These are phyloP conservation scores for Stercorarius parasiticus DNA, from an alignment of 2,113 vertebrate genomes.

Conservation along the genomic window DNA sequence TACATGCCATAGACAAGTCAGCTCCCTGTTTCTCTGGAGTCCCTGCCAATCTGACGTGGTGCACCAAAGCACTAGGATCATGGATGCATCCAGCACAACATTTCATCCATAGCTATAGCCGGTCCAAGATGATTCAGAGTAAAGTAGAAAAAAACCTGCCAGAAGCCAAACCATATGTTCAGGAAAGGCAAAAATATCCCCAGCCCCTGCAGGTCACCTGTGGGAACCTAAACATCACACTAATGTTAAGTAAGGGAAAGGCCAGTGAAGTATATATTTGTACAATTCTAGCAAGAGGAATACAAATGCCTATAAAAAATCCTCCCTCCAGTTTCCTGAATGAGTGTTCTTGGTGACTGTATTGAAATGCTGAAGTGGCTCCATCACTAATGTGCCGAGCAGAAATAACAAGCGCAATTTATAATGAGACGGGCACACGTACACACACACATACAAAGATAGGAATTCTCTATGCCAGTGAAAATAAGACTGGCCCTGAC, in stretches of 20 bases:
- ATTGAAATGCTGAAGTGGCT: background rate
- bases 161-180: fast-evolving
- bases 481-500: background rate
- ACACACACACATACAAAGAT: background rate
- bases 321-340: background rate
- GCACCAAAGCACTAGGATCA: background rate
- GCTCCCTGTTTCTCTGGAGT: background rate
- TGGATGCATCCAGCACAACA: background rate
- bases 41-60: background rate
- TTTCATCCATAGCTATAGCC: background rate
- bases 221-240: background rate
- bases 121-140: background rate
- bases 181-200: background rate
- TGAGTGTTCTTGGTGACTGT: background rate
- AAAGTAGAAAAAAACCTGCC: background rate
- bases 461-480: background rate
- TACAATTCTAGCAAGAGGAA: background rate
- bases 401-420: conserved; percentile 12
- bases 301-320: background rate
- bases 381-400: background rate
- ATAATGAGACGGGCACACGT: background rate
- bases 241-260: background rate
- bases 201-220: background rate
- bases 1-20: fast-evolving
- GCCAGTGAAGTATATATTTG: background rate